phyloP scores from a whole-genome alignment of 2,797 vertebrate species.

The Scomberomorus guttatus region DNA sequence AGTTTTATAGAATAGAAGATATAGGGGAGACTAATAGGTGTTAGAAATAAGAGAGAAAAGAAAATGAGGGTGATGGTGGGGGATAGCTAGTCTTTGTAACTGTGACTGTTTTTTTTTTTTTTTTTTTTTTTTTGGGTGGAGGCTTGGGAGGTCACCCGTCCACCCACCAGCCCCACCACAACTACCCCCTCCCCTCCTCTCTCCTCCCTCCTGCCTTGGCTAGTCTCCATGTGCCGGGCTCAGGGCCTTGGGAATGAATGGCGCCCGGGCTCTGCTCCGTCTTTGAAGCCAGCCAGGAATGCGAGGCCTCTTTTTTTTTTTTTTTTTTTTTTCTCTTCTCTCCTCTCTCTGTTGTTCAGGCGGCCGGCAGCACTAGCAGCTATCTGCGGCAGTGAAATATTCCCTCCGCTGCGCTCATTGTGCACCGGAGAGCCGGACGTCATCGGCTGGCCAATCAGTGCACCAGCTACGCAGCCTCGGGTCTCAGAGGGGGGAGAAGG shows the following conservation, averaged over 20 bases:
- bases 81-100: constrained; percentile 57
- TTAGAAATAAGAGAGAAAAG: constrained; percentile 5
- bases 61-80: constrained; percentile 18
- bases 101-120: constrained; percentile 35
- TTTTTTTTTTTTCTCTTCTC: constrained; percentile 35
- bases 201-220: constrained; percentile 84
- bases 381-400: constrained; percentile 84
- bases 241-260: constrained; percentile 87
- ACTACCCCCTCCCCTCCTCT: constrained; percentile 47
- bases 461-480: constrained; percentile 71
- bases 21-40: constrained; percentile 12
- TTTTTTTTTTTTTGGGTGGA: constrained; percentile 49
- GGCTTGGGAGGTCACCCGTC: constrained; percentile 74
- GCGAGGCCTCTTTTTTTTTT: constrained; percentile 80
- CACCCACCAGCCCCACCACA: constrained; percentile 54
- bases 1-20: neutral
- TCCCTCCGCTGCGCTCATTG: constrained; percentile 85
- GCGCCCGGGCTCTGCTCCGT: constrained; percentile 80
- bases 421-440: constrained; percentile 81
- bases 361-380: constrained; percentile 75
- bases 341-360: constrained; percentile 78
- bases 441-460: constrained; percentile 80
- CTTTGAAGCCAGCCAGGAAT: constrained; percentile 90
- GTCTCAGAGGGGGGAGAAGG: constrained; percentile 72
- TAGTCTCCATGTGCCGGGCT: constrained; percentile 83